These are phyloP conservation scores for Patiria miniata DNA, from an alignment of 35 echinoderm and acorn worm genomes.

Conservation along the genomic window DNA sequence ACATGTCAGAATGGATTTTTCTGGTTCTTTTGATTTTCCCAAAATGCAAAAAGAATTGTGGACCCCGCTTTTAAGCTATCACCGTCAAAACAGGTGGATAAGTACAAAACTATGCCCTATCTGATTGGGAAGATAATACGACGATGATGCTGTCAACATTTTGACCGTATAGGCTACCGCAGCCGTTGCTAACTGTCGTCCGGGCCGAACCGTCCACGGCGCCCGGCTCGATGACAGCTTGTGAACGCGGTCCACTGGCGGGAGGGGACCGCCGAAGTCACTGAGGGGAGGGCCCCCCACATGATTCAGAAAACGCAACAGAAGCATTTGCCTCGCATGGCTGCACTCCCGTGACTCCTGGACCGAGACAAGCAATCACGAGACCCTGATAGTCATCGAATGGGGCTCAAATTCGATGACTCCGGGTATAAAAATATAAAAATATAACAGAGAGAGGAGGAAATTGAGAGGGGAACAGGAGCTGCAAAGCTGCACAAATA, in stretches of 20 bases:
- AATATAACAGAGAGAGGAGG: too few relatives aligned
- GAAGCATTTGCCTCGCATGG: constrained; percentile 18
- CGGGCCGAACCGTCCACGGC: too few relatives aligned
- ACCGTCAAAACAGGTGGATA: too few relatives aligned
- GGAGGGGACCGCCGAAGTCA: constrained; percentile 7
- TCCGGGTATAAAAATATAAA: background rate
- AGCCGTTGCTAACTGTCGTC: too few relatives aligned
- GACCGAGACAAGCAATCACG: constrained; percentile 24
- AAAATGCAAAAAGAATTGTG: too few relatives aligned
- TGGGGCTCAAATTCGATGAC: constrained; percentile 19
- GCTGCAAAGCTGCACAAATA: constrained; percentile 21
- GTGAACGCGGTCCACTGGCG: background rate
- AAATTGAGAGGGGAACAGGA: background rate
- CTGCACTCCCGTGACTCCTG: constrained; percentile 19
- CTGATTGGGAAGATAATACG: too few relatives aligned
- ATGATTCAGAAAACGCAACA: constrained; percentile 22
- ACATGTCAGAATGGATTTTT: too few relatives aligned
- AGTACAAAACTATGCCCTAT: too few relatives aligned
- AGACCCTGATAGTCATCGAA: constrained; percentile 9
- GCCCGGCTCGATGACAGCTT: background rate
- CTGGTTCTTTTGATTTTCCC: too few relatives aligned
- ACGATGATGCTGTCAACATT: too few relatives aligned
- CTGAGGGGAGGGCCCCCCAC: background rate
- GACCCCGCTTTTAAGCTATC: too few relatives aligned
- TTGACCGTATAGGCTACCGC: too few relatives aligned